Conservation (phyloP, 2,113 vertebrate genomes). For the Ailuropoda melanoleuca region DNA sequence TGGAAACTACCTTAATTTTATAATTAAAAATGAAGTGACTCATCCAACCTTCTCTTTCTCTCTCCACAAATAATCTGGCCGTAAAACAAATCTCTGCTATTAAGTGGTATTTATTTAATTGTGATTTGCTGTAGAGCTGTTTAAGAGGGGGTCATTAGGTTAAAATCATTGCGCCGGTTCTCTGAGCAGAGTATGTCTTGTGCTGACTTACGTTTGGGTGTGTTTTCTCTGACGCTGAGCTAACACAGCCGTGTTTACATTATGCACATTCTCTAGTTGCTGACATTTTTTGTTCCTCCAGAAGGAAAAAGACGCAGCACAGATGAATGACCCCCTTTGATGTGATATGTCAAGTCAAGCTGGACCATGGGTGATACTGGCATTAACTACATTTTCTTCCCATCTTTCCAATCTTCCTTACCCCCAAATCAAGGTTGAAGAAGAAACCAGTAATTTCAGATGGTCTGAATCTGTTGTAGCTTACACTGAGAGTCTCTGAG, state of each 20-base stretch:
- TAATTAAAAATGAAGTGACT: constrained; percentile 80
- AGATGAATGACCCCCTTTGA: constrained; percentile 39
- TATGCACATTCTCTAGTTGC: constrained; percentile 60
- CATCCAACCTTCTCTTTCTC: constrained; percentile 71
- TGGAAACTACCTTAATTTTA: constrained; percentile 80
- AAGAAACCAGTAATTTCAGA: background rate
- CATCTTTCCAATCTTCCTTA: background rate
- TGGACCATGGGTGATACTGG: background rate
- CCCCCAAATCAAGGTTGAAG: background rate
- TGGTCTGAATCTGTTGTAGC: background rate
- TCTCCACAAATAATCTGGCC: constrained; percentile 71
- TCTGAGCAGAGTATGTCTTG: constrained; percentile 46
- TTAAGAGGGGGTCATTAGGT: constrained; percentile 78
- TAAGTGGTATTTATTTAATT: constrained; percentile 82
- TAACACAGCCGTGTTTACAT: constrained; percentile 65
- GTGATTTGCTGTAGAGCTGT: constrained; percentile 79
- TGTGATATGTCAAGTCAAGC: constrained; percentile 40
- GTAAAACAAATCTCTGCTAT: constrained; percentile 72
- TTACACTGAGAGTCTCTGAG: background rate
- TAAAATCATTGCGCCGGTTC: constrained; percentile 75
- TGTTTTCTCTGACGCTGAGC: constrained; percentile 56
- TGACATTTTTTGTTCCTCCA: constrained; percentile 45
- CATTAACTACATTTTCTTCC: background rate
- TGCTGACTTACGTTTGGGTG: constrained; percentile 62
- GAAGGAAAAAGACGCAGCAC: constrained; percentile 52